Evolutionary conservation across 1,140 invertebrate species (phyloP).

Genomic region (Bathynomus jamesi): DNA sequence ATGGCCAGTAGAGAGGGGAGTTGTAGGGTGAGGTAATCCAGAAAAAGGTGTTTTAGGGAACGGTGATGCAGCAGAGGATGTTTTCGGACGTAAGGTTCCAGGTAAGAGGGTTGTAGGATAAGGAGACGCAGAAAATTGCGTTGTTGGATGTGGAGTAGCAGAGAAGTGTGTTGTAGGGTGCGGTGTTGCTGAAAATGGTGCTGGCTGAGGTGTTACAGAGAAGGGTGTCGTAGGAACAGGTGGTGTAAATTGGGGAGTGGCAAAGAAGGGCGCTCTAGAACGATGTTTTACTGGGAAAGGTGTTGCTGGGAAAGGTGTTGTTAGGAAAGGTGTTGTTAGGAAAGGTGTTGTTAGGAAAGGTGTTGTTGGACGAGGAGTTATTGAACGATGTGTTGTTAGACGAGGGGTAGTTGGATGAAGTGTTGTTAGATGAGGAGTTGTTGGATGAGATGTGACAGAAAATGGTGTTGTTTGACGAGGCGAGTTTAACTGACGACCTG

Average conservation of each 20-base stretch:
- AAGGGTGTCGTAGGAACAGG: not conserved
- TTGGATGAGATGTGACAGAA: constrained; percentile 7
- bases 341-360: not conserved
- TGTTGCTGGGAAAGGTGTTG: not conserved
- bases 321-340: not conserved
- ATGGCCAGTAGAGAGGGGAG: not conserved
- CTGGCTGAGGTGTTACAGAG: not conserved
- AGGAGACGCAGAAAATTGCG: not conserved
- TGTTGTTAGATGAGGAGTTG: not conserved
- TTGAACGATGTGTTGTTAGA: not conserved
- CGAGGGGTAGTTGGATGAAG: not conserved
- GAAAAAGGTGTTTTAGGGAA: not conserved
- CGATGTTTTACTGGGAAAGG: too few species aligned
- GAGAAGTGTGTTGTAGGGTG: not conserved
- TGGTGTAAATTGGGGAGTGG: not conserved
- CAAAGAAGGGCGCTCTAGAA: not conserved
- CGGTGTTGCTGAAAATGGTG: not conserved
- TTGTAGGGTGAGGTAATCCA: not conserved
- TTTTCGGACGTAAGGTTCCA: not conserved
- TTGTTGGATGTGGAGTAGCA: not conserved
- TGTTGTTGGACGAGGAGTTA: not conserved
- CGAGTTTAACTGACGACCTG: too few species aligned
- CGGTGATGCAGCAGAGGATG: not conserved
- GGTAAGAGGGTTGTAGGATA: not conserved
- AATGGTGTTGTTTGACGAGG: not conserved